Conservation (phyloP, 2,797 vertebrate species). For the Microtus obscurus region DNA sequence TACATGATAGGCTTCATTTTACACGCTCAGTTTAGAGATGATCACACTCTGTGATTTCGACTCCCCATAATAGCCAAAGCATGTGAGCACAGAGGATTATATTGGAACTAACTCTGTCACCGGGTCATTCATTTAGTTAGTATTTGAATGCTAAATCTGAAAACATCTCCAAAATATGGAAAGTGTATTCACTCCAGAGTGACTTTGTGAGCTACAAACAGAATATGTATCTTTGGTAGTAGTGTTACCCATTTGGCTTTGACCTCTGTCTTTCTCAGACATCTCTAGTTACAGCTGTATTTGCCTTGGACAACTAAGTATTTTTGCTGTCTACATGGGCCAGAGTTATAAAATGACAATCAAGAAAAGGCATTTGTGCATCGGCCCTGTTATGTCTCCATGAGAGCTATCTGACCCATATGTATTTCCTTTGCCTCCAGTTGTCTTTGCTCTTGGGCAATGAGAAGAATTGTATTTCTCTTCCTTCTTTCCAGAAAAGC, state of each 20-base stretch:
- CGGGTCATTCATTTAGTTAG: not conserved
- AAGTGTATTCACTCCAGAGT: slow-evolving; percentile 43
- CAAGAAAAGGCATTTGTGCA: slow-evolving; percentile 61
- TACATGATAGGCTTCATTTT: slow-evolving; percentile 14
- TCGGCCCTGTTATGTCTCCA: slow-evolving; percentile 25
- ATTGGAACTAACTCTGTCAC: slow-evolving; percentile 32
- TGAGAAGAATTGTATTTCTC: slow-evolving; percentile 66
- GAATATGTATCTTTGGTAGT: not conserved
- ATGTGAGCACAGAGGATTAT: slow-evolving; percentile 40
- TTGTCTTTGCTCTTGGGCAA: slow-evolving; percentile 58
- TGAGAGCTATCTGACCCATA: slow-evolving; percentile 14
- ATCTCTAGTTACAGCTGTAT: slow-evolving; percentile 50
- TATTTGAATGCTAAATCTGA: slow-evolving; percentile 50
- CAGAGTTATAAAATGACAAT: slow-evolving; percentile 36
- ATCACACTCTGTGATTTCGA: slow-evolving; percentile 30
- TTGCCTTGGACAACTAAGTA: slow-evolving; percentile 60
- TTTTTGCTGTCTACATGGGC: slow-evolving; percentile 5
- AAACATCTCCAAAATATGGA: slow-evolving; percentile 37
- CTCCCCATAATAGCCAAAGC: slow-evolving; percentile 52
- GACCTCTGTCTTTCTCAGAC: slow-evolving; percentile 35
- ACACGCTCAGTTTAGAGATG: slow-evolving; percentile 41
- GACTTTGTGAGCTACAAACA: slow-evolving; percentile 14
- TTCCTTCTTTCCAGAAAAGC: slow-evolving; percentile 56
- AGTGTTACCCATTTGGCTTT: not conserved
- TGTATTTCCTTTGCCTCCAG: slow-evolving; percentile 37